Conservation (phyloP, 2,888 invertebrate species). For the Troides aeacus region DNA sequence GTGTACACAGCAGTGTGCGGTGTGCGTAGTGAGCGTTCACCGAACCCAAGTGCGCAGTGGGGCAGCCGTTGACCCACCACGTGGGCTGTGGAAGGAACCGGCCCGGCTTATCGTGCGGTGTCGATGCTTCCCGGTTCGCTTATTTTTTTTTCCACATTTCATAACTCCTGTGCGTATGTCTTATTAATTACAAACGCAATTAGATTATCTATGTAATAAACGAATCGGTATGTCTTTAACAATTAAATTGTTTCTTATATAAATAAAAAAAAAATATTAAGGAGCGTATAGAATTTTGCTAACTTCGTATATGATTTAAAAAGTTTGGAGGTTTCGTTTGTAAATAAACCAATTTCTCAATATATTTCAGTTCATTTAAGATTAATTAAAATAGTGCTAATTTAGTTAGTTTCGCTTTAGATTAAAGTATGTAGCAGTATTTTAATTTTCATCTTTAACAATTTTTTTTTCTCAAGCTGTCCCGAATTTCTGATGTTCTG, state of each 20-base stretch:
- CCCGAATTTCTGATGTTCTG: slow-evolving; percentile 2
- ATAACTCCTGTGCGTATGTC: slow-evolving; percentile 10
- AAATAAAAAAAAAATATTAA: too few species aligned
- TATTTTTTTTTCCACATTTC: slow-evolving; percentile 33
- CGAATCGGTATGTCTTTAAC: not conserved
- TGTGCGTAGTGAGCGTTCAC: slow-evolving; percentile 50
- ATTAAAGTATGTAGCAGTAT: not conserved
- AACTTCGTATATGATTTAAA: too few species aligned
- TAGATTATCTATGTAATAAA: not conserved
- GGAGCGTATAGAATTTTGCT: too few species aligned
- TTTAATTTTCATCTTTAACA: not conserved
- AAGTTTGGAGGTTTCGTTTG: too few species aligned
- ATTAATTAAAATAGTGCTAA: too few species aligned
- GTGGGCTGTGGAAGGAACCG: slow-evolving; percentile 59
- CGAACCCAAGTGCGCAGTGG: slow-evolving; percentile 70
- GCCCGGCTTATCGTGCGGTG: slow-evolving; percentile 50
- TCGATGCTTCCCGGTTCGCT: slow-evolving; percentile 40
- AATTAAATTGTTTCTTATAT: too few species aligned
- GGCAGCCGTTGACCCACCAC: slow-evolving; percentile 73
- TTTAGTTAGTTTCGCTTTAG: too few species aligned
- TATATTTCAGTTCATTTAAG: too few species aligned
- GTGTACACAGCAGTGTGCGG: slow-evolving; percentile 23
- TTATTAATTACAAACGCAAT: not conserved
- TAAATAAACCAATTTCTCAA: too few species aligned
- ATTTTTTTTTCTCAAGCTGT: slow-evolving; percentile 1